These are phyloP conservation scores for Agrotis puta DNA, from an alignment of 2,888 invertebrate species.

Conservation along the genomic window DNA sequence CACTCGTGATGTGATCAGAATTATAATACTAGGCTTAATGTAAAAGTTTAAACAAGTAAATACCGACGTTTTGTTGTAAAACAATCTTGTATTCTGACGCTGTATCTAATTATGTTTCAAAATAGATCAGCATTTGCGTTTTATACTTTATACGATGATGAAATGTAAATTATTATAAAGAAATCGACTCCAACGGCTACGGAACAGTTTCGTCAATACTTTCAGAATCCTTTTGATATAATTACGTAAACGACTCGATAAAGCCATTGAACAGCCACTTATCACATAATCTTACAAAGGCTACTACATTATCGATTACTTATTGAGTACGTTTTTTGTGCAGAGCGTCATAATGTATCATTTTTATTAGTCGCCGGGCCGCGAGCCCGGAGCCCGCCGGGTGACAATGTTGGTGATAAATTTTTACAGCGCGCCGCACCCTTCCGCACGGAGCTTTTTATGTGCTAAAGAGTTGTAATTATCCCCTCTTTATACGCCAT, in stretches of 20 bases:
- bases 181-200: background rate
- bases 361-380: slow-evolving; percentile 75
- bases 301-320: slow-evolving; percentile 58
- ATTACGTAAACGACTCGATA: slow-evolving; percentile 7
- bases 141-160: background rate
- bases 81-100: slow-evolving; percentile 49
- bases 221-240: slow-evolving; percentile 4
- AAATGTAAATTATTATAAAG: background rate
- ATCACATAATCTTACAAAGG: slow-evolving; percentile 22
- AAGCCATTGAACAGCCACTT: slow-evolving; percentile 17
- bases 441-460: slow-evolving; percentile 86
- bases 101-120: slow-evolving; percentile 35
- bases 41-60: slow-evolving; percentile 80
- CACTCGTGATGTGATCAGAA: slow-evolving; percentile 84
- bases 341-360: slow-evolving; percentile 70
- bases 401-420: slow-evolving; percentile 85
- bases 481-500: slow-evolving; percentile 90
- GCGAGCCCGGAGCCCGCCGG: slow-evolving; percentile 65
- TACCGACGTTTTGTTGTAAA: slow-evolving; percentile 58
- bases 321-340: slow-evolving; percentile 66
- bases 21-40: slow-evolving; percentile 79
- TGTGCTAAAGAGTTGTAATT: slow-evolving; percentile 91
- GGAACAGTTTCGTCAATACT: background rate
- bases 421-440: slow-evolving; percentile 86
- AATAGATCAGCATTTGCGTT: slow-evolving; percentile 18